These are phyloP conservation scores for Caretta caretta DNA, from an alignment of 2,113 vertebrate species.

Conservation along the genomic window DNA sequence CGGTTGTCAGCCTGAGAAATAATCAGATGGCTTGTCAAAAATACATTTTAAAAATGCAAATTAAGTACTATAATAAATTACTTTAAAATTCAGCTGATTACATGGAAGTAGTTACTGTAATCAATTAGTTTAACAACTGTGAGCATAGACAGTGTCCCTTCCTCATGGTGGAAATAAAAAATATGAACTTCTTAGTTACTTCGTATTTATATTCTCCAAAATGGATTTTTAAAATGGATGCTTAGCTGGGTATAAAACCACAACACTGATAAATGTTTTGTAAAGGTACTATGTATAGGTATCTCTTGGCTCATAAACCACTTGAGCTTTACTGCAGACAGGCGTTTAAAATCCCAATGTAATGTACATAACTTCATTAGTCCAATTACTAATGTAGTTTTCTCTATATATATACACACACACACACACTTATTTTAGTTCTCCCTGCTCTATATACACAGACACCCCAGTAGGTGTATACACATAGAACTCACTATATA, in stretches of 20 bases:
- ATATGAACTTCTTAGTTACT: background rate
- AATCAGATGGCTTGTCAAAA: conserved; percentile 18
- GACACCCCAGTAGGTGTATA: too few relatives aligned
- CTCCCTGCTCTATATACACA: background rate
- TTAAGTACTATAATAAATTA: conserved; percentile 21
- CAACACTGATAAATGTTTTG: background rate
- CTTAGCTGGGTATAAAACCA: background rate
- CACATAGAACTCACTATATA: background rate
- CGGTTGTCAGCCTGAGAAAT: background rate
- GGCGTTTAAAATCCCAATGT: background rate
- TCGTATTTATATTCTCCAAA: background rate
- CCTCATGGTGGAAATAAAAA: background rate
- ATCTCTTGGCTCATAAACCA: background rate
- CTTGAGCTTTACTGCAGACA: background rate
- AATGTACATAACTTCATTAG: background rate
- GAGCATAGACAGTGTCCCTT: conserved; percentile 3
- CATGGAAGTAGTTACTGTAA: background rate
- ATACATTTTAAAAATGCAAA: background rate
- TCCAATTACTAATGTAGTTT: background rate
- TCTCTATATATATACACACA: background rate
- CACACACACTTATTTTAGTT: background rate
- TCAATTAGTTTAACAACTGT: background rate
- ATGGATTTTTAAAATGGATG: background rate
- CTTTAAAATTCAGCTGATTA: background rate
- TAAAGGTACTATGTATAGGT: background rate